Evolutionary conservation across 2,113 vertebrate species (phyloP).

Genomic region (Meles meles): DNA sequence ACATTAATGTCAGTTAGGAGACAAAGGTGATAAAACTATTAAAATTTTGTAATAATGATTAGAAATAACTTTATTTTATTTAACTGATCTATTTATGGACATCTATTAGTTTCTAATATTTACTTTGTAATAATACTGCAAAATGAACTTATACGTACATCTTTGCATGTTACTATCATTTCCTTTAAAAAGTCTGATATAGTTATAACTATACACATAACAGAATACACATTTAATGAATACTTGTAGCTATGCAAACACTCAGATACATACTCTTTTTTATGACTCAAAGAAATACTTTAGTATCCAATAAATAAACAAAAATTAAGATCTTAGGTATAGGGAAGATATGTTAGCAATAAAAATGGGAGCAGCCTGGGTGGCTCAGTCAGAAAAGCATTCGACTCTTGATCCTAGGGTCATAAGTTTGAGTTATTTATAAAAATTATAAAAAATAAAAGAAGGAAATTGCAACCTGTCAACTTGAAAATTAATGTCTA

Average conservation of each 20-base stretch:
- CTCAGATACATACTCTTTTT: not conserved
- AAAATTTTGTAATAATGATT: not conserved
- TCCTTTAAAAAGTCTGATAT: slow-evolving; percentile 5
- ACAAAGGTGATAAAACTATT: slow-evolving; percentile 14
- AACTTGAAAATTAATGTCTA: slow-evolving; percentile 12
- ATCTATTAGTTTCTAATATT: slow-evolving; percentile 34
- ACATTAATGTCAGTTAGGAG: not conserved
- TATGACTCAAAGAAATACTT: slow-evolving; percentile 27
- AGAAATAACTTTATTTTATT: slow-evolving; percentile 30
- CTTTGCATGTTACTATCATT: not conserved
- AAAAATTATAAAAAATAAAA: not conserved
- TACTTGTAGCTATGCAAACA: slow-evolving; percentile 19
- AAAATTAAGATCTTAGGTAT: not conserved
- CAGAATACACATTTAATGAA: slow-evolving; percentile 20
- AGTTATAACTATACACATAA: too few relatives aligned
- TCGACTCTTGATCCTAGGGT: not conserved
- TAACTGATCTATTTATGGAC: not conserved
- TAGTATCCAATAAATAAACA: not conserved
- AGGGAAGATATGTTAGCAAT: not conserved
- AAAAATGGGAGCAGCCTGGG: not conserved
- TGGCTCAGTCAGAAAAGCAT: not conserved
- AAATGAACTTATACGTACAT: slow-evolving; percentile 11
- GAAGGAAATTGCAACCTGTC: not conserved
- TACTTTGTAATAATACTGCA: not conserved
- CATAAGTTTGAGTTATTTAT: not conserved